phyloP scores from a whole-genome alignment of 2,797 vertebrate genomes.

The Notolepis coatsorum region DNA sequence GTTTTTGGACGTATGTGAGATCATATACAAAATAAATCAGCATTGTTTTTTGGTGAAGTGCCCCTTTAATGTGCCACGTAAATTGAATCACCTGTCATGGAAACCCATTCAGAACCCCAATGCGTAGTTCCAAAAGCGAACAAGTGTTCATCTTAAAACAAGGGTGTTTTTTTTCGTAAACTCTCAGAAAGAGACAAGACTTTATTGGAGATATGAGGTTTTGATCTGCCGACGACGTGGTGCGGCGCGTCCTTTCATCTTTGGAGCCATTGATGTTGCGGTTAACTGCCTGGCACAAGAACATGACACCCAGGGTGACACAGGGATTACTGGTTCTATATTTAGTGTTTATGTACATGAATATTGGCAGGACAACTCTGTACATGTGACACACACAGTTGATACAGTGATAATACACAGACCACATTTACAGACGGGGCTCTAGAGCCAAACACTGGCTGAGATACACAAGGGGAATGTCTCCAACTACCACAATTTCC shows the following conservation, averaged over 20 bases:
- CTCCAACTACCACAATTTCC: constrained; percentile 80
- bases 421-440: constrained; percentile 91
- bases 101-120: too few relatives aligned
- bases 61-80: too few relatives aligned
- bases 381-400: constrained; percentile 91
- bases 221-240: neutral
- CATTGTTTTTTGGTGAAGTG: too few relatives aligned
- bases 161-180: too few relatives aligned
- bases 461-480: constrained; percentile 86
- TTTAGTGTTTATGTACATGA: constrained; percentile 99
- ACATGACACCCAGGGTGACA: constrained; percentile 80
- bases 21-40: too few relatives aligned
- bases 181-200: too few relatives aligned
- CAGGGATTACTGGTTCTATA: constrained; percentile 92
- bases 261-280: constrained; percentile 31
- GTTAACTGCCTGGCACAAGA: constrained; percentile 76
- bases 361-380: constrained; percentile 94
- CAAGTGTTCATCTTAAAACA: too few relatives aligned
- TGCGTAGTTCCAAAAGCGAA: too few relatives aligned
- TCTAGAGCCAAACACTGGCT: constrained; percentile 86
- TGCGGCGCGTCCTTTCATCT: constrained; percentile 43
- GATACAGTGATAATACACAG: constrained; percentile 87
- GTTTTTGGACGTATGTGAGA: too few relatives aligned
- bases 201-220: too few relatives aligned
- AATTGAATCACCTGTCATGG: too few relatives aligned